Percentiles rank a stretch among this genome's conserved stretches.
Evolutionary conservation across 2,113 vertebrate genomes (phyloP).

Genomic region (Nipponia nippon): DNA sequence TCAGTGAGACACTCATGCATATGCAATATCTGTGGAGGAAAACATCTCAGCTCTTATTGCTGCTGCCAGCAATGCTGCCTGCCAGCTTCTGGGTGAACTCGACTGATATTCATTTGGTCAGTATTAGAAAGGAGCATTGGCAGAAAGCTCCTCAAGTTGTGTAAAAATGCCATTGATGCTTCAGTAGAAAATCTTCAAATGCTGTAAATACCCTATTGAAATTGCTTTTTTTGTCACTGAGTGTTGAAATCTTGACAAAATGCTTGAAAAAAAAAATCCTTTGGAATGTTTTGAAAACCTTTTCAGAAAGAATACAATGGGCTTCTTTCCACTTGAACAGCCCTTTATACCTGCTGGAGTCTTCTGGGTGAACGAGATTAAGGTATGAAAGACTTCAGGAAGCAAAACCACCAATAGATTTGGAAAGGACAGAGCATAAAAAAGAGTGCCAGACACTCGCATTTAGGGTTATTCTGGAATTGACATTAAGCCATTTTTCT

Average conservation of each 20-base stretch:
- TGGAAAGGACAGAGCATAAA: not conserved
- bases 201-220: not conserved
- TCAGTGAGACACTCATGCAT: conserved; percentile 36
- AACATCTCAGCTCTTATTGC: not conserved
- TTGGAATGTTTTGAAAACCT: not conserved
- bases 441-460: not conserved
- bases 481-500: not conserved
- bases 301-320: not conserved
- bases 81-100: not conserved
- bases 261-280: not conserved
- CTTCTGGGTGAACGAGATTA: not conserved
- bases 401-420: not conserved
- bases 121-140: not conserved
- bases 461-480: not conserved
- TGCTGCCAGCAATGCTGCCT: not conserved
- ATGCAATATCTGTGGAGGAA: conserved; percentile 20
- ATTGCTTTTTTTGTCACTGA: not conserved
- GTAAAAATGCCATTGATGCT: not conserved
- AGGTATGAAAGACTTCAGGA: not conserved
- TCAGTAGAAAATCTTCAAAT: not conserved
- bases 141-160: not conserved
- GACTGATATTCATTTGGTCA: not conserved
- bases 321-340: not conserved
- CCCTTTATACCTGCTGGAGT: not conserved
- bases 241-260: conserved; percentile 6